Conservation (phyloP, 2,113 vertebrate genomes). For the Onychorhynchus coronatus region DNA sequence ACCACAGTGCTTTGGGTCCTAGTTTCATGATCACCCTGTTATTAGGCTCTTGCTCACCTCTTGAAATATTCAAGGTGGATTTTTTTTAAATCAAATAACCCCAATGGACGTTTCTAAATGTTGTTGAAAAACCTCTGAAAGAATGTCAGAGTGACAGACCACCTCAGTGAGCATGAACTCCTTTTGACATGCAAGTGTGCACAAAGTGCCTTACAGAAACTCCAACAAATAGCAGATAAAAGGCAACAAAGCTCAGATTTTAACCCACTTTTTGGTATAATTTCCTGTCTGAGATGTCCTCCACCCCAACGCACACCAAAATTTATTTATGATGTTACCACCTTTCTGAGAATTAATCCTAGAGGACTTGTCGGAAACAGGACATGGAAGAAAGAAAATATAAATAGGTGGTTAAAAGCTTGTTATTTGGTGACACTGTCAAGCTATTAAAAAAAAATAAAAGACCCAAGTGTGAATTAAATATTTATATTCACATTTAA, state of each 20-base stretch:
- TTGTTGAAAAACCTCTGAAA: not conserved
- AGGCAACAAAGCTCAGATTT: not conserved
- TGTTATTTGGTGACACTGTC: not conserved
- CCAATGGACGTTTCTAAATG: not conserved
- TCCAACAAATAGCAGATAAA: not conserved
- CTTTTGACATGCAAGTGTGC: not conserved
- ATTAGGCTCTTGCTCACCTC: not conserved
- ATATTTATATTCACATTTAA: not conserved
- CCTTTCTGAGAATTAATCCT: not conserved
- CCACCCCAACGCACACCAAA: rapidly evolving
- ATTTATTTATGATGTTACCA: not conserved
- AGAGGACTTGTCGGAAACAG: not conserved
- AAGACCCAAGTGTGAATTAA: not conserved
- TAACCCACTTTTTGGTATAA: not conserved
- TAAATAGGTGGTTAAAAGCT: not conserved
- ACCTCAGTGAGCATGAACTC: not conserved
- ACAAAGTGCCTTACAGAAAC: not conserved
- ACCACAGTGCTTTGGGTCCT: not conserved
- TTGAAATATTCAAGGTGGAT: not conserved
- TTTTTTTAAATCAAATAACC: not conserved
- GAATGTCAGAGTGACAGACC: not conserved
- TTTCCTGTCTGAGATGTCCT: not conserved
- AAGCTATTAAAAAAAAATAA: not conserved
- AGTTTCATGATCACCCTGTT: not conserved
- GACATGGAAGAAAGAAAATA: not conserved